Base-by-base conservation (phyloP, 2,888 invertebrate genomes). In the Candidula unifasciata region DNA sequence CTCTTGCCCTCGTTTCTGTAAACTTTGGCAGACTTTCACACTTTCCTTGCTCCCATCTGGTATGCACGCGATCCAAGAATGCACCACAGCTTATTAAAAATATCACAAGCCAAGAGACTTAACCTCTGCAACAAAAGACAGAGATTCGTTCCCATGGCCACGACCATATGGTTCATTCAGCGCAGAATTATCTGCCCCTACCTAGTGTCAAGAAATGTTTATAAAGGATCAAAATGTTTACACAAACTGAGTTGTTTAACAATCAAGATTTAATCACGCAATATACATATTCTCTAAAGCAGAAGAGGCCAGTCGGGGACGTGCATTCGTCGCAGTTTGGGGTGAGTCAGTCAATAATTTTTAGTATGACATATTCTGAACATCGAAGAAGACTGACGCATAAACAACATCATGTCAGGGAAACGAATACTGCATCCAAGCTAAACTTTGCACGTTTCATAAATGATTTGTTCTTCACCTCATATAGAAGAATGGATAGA, bases 41-140 rank as follows among this genome's bases (percentile, higher is more conserved):
- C 73, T n/a, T 44, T 73, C 73, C 3, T 18, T 24, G 21, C 24
- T 68, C 33, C 37, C 69, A 69, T 69, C 18, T 69, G 69, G 13
- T 10, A 69, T 37, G 69, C 35, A 69, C 35, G 35, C 18, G 5
- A 21, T 69, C 69, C 69, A 69, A 69, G 69, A 69, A 69, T 69
- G 69, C 69, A 37, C 35, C 69, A 44, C 44, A 35, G 37, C 69
- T 69, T n/a, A n/a, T n/a, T 24, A 35, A 33, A 37, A 35, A 69
- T 69, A 35, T 69, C 37, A 5, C 35, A 33, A 16, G 33, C 10
- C 6, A 30, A 44, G 30, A 68, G 33, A 33, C 33, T 30, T 37
- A 13, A 69, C 35, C 37, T 69, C 37, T 8, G 37, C 35, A 69
- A 69, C 35, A 69, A 69, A 69, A 24, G 35, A 69, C 35, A 69